phyloP scores from a whole-genome alignment of 2,113 vertebrate genomes.

The Blennius ocellaris region DNA sequence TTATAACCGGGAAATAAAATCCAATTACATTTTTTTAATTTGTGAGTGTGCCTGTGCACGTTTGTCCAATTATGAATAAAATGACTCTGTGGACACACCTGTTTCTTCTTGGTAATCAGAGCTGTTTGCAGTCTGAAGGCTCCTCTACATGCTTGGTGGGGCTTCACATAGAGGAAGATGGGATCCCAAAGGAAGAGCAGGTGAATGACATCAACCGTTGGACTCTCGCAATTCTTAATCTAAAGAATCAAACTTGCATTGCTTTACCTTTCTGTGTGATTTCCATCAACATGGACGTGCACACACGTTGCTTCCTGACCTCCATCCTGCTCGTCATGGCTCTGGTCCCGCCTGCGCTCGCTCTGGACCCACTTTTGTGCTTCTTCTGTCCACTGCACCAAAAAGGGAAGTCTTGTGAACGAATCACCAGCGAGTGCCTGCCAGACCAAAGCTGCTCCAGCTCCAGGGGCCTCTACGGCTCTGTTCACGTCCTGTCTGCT shows the following conservation, averaged over 20 bases:
- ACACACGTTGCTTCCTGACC: slow-evolving; percentile 21
- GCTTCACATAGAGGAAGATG: slow-evolving; percentile 39
- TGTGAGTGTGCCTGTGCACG: background rate
- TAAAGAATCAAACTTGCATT: background rate
- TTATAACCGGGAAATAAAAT: slow-evolving; percentile 24
- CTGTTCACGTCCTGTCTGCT: slow-evolving; percentile 60
- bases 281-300: slow-evolving; percentile 6
- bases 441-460: slow-evolving; percentile 62
- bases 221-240: background rate
- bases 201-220: slow-evolving; percentile 34
- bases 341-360: slow-evolving; percentile 30
- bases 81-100: slow-evolving; percentile 41
- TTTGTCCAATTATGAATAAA: background rate
- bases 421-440: slow-evolving; percentile 62
- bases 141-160: fast-evolving
- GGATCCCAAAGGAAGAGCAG: slow-evolving; percentile 39
- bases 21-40: background rate
- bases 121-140: background rate
- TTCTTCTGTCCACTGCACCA: slow-evolving; percentile 70
- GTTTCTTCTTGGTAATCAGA: slow-evolving; percentile 65
- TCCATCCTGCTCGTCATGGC: slow-evolving; percentile 28
- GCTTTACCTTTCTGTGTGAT: background rate
- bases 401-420: slow-evolving; percentile 41
- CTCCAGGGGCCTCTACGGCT: slow-evolving; percentile 60
- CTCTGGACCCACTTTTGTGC: slow-evolving; percentile 60